These are phyloP conservation scores for Tetramorium alpestre DNA, from an alignment of 1,140 invertebrate species.

Conservation along the genomic window DNA sequence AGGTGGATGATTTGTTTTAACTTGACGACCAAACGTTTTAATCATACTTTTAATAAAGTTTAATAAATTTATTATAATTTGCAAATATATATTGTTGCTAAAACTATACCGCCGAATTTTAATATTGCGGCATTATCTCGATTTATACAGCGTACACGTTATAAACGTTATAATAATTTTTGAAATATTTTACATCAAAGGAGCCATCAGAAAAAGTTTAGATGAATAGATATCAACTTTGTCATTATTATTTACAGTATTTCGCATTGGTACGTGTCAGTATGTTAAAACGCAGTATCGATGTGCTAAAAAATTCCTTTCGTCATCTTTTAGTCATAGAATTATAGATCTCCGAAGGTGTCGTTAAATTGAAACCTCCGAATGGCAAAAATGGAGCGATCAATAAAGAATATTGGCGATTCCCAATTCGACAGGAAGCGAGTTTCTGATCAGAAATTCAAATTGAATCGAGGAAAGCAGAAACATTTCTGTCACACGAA, in stretches of 20 bases:
- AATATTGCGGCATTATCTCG: neutral
- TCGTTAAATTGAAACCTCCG: constrained; percentile 30
- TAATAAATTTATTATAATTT: constrained; percentile 18
- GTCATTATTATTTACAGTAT: constrained; percentile 3
- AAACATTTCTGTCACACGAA: constrained; percentile 47
- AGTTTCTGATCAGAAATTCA: constrained; percentile 47
- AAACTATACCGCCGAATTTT: neutral
- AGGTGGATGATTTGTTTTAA: neutral
- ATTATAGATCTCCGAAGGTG: constrained; percentile 35
- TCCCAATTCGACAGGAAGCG: constrained; percentile 1
- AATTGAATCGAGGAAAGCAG: constrained; percentile 39
- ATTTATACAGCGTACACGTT: neutral
- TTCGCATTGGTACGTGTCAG: neutral
- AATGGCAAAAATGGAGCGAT: constrained; percentile 43
- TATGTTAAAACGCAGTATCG: neutral
- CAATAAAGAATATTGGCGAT: constrained; percentile 49
- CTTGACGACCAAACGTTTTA: neutral
- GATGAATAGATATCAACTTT: constrained; percentile 10
- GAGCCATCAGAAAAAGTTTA: neutral
- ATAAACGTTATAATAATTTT: neutral
- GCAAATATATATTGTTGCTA: neutral
- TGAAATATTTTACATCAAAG: neutral
- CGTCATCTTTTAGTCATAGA: constrained; percentile 29
- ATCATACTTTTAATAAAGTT: neutral
- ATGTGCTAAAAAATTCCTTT: constrained; percentile 1